phyloP scores from a whole-genome alignment of 2,113 vertebrate species.

The Tenrec ecaudatus region DNA sequence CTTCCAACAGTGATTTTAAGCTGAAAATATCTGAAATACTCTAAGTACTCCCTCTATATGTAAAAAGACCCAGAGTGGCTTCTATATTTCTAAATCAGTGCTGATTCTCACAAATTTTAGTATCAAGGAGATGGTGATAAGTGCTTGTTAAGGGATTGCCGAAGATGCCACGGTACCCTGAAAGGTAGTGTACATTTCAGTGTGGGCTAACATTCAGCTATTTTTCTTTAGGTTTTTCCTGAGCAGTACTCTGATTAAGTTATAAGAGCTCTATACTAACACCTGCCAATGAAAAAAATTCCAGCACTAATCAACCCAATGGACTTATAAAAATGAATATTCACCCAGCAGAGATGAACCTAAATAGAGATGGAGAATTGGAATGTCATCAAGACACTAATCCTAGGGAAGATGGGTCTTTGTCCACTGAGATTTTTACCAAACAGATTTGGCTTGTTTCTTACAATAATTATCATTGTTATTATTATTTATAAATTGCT shows the following conservation, averaged over 20 bases:
- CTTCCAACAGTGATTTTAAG: too few relatives aligned
- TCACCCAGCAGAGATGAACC: not conserved
- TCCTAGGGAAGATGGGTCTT: not conserved
- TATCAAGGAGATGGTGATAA: too few relatives aligned
- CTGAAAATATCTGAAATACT: too few relatives aligned
- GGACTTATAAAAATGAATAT: not conserved
- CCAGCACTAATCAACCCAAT: conserved; percentile 32
- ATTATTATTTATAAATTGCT: conserved; percentile 64
- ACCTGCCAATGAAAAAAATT: not conserved
- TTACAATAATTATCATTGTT: conserved; percentile 44
- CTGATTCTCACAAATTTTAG: too few relatives aligned
- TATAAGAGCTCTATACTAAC: not conserved
- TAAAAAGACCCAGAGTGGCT: too few relatives aligned
- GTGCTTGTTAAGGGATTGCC: too few relatives aligned
- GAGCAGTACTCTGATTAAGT: conserved; percentile 21
- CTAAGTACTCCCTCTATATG: too few relatives aligned
- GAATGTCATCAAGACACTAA: not conserved
- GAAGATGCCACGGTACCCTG: not conserved
- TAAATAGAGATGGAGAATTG: conserved; percentile 35
- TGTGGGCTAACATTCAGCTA: not conserved
- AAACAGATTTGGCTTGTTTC: conserved; percentile 40
- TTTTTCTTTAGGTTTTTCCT: conserved; percentile 56
- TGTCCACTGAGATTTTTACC: conserved; percentile 6
- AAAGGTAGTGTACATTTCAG: not conserved
- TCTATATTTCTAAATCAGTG: too few relatives aligned